phyloP scores from a whole-genome alignment of 2,888 invertebrate species.

The Lucinisca nassula region DNA sequence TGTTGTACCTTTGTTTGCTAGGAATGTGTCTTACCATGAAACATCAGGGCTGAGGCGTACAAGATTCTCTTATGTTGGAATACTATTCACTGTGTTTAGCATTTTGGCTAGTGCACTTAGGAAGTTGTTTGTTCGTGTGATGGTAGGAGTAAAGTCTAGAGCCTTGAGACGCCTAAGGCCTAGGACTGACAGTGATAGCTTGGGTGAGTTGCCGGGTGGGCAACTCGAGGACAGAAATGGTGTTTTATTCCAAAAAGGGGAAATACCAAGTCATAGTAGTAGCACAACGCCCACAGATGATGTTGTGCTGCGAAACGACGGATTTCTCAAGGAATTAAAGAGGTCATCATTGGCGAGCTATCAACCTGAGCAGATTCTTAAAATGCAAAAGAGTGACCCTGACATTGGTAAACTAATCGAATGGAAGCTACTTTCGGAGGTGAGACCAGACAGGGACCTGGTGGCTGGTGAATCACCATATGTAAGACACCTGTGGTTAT shows the following conservation, averaged over 20 bases:
- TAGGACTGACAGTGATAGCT: not conserved
- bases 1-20: constrained; percentile 20
- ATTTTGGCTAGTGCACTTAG: not conserved
- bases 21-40: not conserved
- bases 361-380: not conserved
- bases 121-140: not conserved
- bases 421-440: not conserved
- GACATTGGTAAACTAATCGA: not conserved
- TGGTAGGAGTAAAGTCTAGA: not conserved
- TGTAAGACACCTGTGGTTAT: constrained; percentile 22
- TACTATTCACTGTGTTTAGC: not conserved
- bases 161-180: not conserved
- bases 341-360: not conserved
- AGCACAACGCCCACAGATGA: no score
- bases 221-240: not conserved
- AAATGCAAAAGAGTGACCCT: not conserved
- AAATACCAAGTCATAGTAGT: not conserved
- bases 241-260: not conserved
- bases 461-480: constrained; percentile 4
- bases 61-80: not conserved
- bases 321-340: not conserved
- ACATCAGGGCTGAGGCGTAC: not conserved
- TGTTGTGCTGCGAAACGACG: not conserved
- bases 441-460: constrained; percentile 15
- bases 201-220: not conserved